phyloP scores from a whole-genome alignment of 2,113 vertebrate genomes.

The Neodon shergylaensis region DNA sequence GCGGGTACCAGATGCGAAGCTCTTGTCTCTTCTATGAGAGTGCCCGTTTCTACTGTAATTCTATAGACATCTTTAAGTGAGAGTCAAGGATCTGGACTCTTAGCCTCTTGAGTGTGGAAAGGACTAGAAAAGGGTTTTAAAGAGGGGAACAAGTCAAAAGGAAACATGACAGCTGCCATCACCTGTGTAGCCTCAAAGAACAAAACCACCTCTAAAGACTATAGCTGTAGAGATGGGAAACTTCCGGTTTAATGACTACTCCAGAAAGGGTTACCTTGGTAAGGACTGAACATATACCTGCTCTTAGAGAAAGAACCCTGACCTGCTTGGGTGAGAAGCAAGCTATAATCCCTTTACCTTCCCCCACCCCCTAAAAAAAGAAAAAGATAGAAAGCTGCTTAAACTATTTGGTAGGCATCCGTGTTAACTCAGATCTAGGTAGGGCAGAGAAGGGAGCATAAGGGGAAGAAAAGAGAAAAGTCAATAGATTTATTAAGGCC shows the following conservation, averaged over 20 bases:
- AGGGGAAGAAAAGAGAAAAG: neutral
- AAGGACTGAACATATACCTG: neutral
- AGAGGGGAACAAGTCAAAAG: neutral
- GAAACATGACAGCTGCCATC: neutral
- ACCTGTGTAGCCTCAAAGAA: neutral
- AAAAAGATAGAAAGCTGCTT: neutral
- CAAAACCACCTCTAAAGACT: slow-evolving; percentile 1
- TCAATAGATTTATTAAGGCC: neutral
- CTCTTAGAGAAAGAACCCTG: neutral
- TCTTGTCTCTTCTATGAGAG: slow-evolving; percentile 31
- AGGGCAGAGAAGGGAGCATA: neutral
- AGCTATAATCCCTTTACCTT: neutral
- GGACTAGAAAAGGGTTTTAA: neutral
- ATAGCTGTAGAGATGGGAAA: neutral
- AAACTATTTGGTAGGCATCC: neutral
- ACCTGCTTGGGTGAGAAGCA: neutral
- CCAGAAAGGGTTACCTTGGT: neutral
- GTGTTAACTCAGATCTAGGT: neutral
- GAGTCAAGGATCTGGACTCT: slow-evolving; percentile 22
- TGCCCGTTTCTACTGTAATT: neutral
- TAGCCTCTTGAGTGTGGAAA: neutral
- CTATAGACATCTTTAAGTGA: neutral
- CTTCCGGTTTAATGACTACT: neutral
- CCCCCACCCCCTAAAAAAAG: neutral
- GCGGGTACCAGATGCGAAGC: neutral